Evolutionary conservation across 2,113 vertebrate species (phyloP).

Genomic region (Vulpes ferrilata): DNA sequence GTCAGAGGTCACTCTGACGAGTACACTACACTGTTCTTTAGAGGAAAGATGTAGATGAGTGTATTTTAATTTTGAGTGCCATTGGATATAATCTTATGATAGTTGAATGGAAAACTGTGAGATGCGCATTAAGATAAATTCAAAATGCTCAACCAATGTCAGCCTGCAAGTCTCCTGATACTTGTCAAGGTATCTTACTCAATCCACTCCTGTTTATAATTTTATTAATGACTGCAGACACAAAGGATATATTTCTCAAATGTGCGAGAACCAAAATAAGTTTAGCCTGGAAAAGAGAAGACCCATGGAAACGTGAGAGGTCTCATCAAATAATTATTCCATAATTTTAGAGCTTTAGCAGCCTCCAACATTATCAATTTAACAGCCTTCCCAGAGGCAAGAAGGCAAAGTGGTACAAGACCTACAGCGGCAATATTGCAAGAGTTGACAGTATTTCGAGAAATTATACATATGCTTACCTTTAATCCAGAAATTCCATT

Average conservation of each 20-base stretch:
- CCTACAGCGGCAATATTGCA: background rate
- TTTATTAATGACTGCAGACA: background rate
- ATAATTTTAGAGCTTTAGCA: background rate
- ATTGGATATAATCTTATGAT: background rate
- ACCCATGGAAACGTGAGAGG: background rate
- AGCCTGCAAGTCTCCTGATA: background rate
- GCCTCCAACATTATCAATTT: background rate
- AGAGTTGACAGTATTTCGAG: background rate
- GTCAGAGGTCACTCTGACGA: background rate
- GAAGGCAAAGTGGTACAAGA: background rate
- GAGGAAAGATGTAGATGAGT: background rate
- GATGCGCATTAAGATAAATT: background rate
- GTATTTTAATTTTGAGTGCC: background rate
- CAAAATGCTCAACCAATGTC: background rate
- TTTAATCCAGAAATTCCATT: slow-evolving; percentile 3
- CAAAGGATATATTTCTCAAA: background rate
- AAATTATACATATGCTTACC: background rate
- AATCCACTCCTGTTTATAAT: background rate
- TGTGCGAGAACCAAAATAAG: background rate
- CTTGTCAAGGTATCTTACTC: background rate
- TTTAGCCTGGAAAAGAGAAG: background rate
- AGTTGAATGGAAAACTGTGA: background rate
- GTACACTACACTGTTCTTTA: background rate
- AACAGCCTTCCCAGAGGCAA: background rate
- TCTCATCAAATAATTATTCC: background rate